Base-by-base conservation (phyloP, 2,888 invertebrate species). In the Athetis lepigone region DNA sequence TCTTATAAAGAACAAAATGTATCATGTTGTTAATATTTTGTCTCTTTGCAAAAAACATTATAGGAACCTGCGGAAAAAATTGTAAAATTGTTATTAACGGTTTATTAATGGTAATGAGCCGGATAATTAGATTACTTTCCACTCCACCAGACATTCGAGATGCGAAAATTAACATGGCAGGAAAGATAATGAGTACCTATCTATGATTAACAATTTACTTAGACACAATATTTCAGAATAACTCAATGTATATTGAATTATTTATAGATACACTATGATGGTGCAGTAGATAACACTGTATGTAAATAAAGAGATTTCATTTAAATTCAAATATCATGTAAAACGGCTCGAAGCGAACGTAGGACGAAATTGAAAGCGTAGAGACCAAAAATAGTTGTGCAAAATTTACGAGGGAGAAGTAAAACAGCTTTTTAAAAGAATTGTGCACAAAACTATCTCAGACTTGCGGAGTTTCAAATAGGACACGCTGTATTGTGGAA, bases 301-400 rank as follows among this genome's bases (percentile, higher is more conserved):
- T 29, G 40, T 45, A 66, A 65, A 64, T 49, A 49, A 36, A 63
- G 46, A 33, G 16, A 42, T 68, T 64, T 52, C 56, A 72, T 64
- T 66, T 51, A 55, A 62, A 75, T 70, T 65, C 67, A 55, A 79
- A 70, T 61, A 37, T 42, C 55, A 78, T 74, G 71, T 55, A 70
- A 76, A 80, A 54, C 49, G 33, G 42, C 39, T 60, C 55, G 45
- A 46, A 11, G 39, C 18, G 54, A 70, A 62, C 19, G 43, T 58
- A 61, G 56, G 37, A 62, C 39, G 71, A 71, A 78, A 78, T 75
- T 76, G 79, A 79, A 79, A 79, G 70, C 66, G 63, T 45, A 11
- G 16, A 57, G 46, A 21, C 64, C 58, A 60, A 69, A 70, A 70
- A 77, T 66, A 77, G 57, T 71, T 69, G 54, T 57, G 50, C 37